phyloP scores from a whole-genome alignment of 1,140 invertebrate genomes.

The Amyelois transitella region DNA sequence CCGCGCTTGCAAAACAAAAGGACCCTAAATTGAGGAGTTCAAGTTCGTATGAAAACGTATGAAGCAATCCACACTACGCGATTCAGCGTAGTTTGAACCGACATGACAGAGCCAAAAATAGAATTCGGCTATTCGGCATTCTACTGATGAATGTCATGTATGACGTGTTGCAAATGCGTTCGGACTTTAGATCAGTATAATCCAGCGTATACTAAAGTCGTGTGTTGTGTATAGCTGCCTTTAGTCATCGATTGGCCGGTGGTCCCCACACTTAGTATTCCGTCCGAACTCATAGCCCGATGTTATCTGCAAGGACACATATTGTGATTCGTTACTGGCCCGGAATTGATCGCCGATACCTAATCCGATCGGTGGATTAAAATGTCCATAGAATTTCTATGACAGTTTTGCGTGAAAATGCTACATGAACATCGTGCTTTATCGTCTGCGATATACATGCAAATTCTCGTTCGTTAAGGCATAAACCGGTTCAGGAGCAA shows the following conservation, averaged over 20 bases:
- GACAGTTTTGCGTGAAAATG: conserved; percentile 28
- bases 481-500: not conserved
- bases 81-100: too few relatives aligned
- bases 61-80: too few relatives aligned
- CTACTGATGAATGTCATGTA: too few relatives aligned
- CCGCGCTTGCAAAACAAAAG: too few relatives aligned
- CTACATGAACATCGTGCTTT: conserved; percentile 34
- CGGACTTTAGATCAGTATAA: too few relatives aligned
- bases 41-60: too few relatives aligned
- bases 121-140: too few relatives aligned
- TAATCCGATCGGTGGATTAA: conserved; percentile 43
- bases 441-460: conserved; percentile 24
- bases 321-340: conserved; percentile 53
- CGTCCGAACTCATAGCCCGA: conserved; percentile 36
- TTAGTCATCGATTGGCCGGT: conserved; percentile 42
- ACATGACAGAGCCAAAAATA: too few relatives aligned
- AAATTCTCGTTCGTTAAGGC: conserved; percentile 11
- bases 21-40: too few relatives aligned
- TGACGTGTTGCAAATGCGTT: too few relatives aligned
- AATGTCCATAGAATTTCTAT: conserved; percentile 35
- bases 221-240: too few relatives aligned
- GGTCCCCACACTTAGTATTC: conserved; percentile 59
- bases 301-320: conserved; percentile 62
- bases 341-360: conserved; percentile 64
- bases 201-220: too few relatives aligned